Base-by-base conservation (phyloP, 2,113 vertebrate genomes). In the Thomomys bottae region DNA sequence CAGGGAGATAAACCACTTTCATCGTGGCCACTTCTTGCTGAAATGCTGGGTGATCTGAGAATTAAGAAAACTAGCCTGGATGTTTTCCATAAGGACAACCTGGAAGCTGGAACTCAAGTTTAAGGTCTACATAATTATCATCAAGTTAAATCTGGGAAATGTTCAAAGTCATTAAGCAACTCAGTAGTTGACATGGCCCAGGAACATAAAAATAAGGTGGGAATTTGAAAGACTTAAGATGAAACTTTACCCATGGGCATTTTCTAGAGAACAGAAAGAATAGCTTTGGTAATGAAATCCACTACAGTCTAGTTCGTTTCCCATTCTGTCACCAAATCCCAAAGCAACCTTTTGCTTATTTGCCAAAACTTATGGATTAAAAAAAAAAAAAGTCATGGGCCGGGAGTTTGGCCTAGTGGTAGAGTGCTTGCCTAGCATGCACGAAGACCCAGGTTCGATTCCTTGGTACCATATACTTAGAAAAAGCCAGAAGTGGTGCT, bases 271-370 rank as follows among this genome's bases (percentile, higher is more conserved):
- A 70, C 32, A 26, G 54, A 38, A 15, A 63, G 79, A 94, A 89
- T 8, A 78, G 28, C 12, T 79, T 96, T 88, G 64, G 11, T 49
- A 81, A 84, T 42, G 32, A 93, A 38, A 96, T 0, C 66, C 72
- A 87, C 72, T 49, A 68, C 32, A 59, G 49, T 66, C 61, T 38
- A 59, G 49, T 66, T 61, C 54, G 61, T 49, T 92, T 87, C 61
- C 2, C 3, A 85, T 70, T 54, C 26, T 93, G 81, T 78, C 95
- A 94, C 34, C 80, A 83, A 96, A 93, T 59, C 68, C 92, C 94
- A 87, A 94, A 82, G 64, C 23, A 70, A 73, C 78, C 66, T 83
- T 3, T 79, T 94, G 90, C 85, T 88, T 91, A 96, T 94, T 96
- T 96, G 85, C 72, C 88, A 96, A 84, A 6, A 80, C 0, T 6